Percentiles rank a stretch among this genome's conserved stretches.
These are phyloP conservation scores for Epinephelus lanceolatus DNA, from an alignment of 2,113 vertebrate genomes.

Conservation along the genomic window DNA sequence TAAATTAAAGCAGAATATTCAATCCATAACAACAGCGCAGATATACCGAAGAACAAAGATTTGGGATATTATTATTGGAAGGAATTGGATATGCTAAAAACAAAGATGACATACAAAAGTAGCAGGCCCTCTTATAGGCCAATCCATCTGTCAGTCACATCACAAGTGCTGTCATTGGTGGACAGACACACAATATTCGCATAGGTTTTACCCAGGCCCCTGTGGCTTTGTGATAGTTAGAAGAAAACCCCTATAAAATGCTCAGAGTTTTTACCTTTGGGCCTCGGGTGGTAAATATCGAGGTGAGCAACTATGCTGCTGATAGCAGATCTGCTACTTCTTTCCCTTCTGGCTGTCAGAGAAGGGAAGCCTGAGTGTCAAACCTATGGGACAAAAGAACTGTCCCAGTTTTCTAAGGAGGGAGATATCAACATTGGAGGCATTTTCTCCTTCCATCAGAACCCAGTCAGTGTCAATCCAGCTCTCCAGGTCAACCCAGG, in stretches of 20 bases:
- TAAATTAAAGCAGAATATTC: not conserved
- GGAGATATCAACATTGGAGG: constrained; percentile 85
- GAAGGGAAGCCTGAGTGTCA: constrained; percentile 70
- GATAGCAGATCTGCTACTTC: constrained; percentile 64
- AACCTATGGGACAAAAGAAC: constrained; percentile 79
- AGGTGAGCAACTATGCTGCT: constrained; percentile 68
- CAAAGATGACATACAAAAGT: not conserved
- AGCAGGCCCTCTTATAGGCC: constrained; percentile 14
- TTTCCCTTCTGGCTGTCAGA: constrained; percentile 63
- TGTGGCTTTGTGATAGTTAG: constrained; percentile 12
- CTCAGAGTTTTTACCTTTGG: constrained; percentile 14
- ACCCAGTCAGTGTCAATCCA: constrained; percentile 77
- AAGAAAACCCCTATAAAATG: constrained; percentile 57
- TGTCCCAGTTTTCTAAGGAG: constrained; percentile 82
- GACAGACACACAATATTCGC: constrained; percentile 23
- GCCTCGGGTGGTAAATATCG: constrained; percentile 5
- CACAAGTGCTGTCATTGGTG: constrained; percentile 54
- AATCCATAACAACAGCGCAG: not conserved
- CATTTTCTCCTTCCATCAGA: constrained; percentile 86
- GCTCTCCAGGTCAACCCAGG: constrained; percentile 75
- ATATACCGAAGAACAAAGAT: not conserved
- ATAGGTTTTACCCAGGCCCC: not conserved
- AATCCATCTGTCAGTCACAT: constrained; percentile 47
- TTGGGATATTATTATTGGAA: not conserved
- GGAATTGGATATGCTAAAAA: constrained; percentile 1